Percentiles rank a stretch among this genome's conserved stretches.
Conservation (phyloP, 2,113 vertebrate species). For the Pteropus alecto region DNA sequence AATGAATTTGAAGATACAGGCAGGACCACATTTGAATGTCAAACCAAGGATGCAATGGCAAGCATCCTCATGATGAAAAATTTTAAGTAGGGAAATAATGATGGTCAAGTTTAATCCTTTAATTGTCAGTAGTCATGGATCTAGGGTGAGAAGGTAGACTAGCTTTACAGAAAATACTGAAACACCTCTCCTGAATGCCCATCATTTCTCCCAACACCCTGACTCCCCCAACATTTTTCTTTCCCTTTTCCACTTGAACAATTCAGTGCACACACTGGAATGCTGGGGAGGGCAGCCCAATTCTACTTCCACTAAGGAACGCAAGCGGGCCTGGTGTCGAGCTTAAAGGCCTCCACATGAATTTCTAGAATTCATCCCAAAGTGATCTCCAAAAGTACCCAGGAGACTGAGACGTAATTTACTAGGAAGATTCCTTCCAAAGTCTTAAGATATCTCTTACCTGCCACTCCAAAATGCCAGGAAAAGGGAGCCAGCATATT, state of each 20-base stretch:
- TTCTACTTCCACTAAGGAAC: background rate
- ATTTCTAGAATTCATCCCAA: background rate
- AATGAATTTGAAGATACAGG: background rate
- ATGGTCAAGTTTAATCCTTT: background rate
- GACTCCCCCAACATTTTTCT: background rate
- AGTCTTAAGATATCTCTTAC: background rate
- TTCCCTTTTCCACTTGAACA: background rate
- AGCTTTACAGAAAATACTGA: background rate
- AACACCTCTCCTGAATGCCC: background rate
- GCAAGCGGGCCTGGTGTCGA: accelerated
- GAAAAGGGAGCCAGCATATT: background rate
- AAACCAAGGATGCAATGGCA: background rate
- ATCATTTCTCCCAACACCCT: background rate
- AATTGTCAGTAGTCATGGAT: background rate
- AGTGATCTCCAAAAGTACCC: background rate
- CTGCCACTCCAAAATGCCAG: background rate
- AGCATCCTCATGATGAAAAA: background rate
- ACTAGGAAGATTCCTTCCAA: background rate
- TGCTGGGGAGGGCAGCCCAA: background rate
- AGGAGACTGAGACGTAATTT: background rate
- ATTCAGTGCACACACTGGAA: background rate
- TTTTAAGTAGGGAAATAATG: background rate
- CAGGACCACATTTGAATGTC: background rate
- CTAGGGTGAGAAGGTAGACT: background rate
- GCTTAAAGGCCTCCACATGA: background rate